Percentiles rank a stretch among this genome's conserved stretches.
Conservation (phyloP, 64 coral and sea anemone genomes). For the Dendronephthya gigantea region DNA sequence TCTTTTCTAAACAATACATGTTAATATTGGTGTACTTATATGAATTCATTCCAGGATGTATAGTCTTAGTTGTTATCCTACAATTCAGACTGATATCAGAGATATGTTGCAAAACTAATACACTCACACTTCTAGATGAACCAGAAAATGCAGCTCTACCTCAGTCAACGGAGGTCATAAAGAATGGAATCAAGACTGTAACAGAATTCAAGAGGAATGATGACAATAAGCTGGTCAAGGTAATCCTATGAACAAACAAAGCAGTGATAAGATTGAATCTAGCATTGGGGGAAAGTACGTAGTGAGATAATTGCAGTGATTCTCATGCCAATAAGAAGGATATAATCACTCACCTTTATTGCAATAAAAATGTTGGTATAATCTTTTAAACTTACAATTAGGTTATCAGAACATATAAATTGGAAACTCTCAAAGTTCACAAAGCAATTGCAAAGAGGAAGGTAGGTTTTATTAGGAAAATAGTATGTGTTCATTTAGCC, state of each 20-base stretch:
- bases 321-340: neutral
- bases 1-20: no score
- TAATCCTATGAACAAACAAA: no score
- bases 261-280: no score
- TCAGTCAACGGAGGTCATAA: constrained; percentile 42
- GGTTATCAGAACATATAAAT: constrained; percentile 84
- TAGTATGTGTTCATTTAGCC: neutral
- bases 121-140: neutral
- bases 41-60: no score
- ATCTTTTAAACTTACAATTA: constrained; percentile 23
- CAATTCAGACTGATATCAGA: no score
- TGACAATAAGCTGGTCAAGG: constrained; percentile 82
- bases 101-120: neutral
- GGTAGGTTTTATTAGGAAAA: constrained; percentile 14
- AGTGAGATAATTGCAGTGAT: neutral
- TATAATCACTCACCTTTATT: neutral
- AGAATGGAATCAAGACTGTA: constrained; percentile 76
- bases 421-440: constrained; percentile 84
- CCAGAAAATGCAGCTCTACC: constrained; percentile 25
- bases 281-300: no score
- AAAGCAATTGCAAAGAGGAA: constrained; percentile 92
- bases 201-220: constrained; percentile 91
- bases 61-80: no score
- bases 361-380: neutral
- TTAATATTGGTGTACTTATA: no score